Evolutionary conservation across 2,797 vertebrate genomes (phyloP), one percentile per base, ranked within the genome.

Genomic region (Hyperoplus lanceolatus): DNA sequence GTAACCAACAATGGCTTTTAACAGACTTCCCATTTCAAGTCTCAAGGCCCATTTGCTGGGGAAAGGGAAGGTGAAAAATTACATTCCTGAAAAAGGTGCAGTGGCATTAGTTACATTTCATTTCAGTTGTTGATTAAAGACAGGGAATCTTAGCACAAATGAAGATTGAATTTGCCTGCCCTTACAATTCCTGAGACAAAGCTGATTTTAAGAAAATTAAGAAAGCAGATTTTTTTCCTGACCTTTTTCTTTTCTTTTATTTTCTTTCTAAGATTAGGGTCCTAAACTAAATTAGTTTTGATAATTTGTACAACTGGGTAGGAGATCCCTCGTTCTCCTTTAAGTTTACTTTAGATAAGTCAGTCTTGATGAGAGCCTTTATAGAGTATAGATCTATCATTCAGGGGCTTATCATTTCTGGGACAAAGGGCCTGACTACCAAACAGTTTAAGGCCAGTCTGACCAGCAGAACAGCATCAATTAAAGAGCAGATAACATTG

Each of bases 381-480:
- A 4, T 36, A 29, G 29, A 29, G 29, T 29, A n/a, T 42, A n/a
- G 3, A 60, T 36, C 16, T 15, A 8, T 59, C 60, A 29, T n/a
- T 5, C 13, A 3, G 7, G 18, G 15, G 1, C 49, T 76, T 73
- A 67, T 79, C 76, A 16, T 56, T 36, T 59, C 6, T 39, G 18
- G 73, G 56, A 2, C 73, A 71, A 41, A 82, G 67, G 12, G 38
- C 13, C 42, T 15, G 49, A 72, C 46, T 9, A 10, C 7, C 18
- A 49, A 55, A 60, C 21, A 29, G 29, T 29, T 42, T 67, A 64
- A 79, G 49, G 54, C n/a, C 72, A 60, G 50, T 21, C 59, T 48
- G 49, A 73, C 36, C 66, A 63, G 14, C 15, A 60, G 45, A 6
- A 36, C 21, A 38, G 54, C 9, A 3, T 36, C 15, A 38, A 3